Conservation (phyloP, 2,113 vertebrate genomes). For the Prolemur simus region DNA sequence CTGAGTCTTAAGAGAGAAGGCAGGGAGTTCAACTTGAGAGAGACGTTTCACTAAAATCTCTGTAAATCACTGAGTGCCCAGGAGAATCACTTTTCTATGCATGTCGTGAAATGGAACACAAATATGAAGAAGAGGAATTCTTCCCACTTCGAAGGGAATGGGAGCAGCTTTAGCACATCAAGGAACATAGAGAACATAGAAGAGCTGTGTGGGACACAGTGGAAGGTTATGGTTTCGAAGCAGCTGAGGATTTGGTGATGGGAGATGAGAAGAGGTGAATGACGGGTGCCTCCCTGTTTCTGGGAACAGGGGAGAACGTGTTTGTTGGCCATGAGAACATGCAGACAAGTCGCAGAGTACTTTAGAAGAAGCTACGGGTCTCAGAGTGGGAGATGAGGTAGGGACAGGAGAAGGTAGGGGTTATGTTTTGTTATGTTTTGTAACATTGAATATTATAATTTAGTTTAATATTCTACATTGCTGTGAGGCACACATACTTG, state of each 20-base stretch:
- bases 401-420: background rate
- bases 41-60: background rate
- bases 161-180: background rate
- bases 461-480: background rate
- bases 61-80: background rate
- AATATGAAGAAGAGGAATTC: background rate
- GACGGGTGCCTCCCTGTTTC: background rate
- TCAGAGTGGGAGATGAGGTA: background rate
- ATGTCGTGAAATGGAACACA: background rate
- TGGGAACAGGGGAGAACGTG: background rate
- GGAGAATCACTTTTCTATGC: background rate
- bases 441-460: no score
- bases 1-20: background rate
- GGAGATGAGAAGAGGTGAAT: background rate
- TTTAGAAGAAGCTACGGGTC: background rate
- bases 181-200: background rate
- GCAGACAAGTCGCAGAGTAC: background rate
- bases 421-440: background rate
- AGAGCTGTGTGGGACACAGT: background rate
- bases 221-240: background rate
- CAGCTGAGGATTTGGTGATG: background rate
- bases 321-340: background rate
- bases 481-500: background rate
- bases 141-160: background rate
- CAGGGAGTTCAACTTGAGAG: background rate